Conservation (phyloP, 2,797 vertebrate genomes). For the Sitta carolinensis region DNA sequence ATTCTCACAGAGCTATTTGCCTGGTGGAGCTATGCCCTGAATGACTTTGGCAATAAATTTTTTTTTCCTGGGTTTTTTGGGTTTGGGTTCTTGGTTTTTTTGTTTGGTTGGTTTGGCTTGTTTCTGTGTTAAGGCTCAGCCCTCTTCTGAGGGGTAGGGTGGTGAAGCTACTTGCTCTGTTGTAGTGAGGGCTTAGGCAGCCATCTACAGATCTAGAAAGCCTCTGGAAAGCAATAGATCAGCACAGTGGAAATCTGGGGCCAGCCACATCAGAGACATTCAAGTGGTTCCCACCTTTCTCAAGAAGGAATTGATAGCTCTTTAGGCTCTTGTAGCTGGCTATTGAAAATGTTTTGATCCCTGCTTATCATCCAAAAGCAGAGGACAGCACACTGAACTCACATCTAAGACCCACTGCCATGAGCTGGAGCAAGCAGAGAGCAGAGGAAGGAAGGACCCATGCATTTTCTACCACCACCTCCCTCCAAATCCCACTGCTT, state of each 20-base stretch:
- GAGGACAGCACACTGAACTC: not conserved
- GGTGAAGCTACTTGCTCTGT: not conserved
- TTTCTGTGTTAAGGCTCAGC: not conserved
- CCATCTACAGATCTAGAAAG: not conserved
- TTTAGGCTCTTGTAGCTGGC: not conserved
- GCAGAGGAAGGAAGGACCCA: not conserved
- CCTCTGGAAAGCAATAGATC: not conserved
- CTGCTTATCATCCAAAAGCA: not conserved
- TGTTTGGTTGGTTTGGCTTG: not conserved
- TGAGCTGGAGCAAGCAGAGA: not conserved
- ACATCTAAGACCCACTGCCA: accelerated
- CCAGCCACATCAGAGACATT: not conserved
- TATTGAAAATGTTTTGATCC: not conserved
- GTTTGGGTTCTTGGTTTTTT: not conserved
- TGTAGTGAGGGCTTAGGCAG: not conserved
- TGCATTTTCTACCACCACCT: not conserved
- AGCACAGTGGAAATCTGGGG: not conserved
- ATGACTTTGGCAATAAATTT: not conserved
- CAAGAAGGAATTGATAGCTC: not conserved
- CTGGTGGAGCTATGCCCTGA: not conserved
- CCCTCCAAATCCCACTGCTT: not conserved
- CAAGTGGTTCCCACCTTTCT: not conserved
- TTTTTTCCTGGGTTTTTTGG: not conserved
- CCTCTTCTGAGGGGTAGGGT: not conserved
- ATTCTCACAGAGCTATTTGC: not conserved